Base-by-base conservation (phyloP, 37 sponge, comb jelly and placozoan species). In the Geodia barretti region DNA sequence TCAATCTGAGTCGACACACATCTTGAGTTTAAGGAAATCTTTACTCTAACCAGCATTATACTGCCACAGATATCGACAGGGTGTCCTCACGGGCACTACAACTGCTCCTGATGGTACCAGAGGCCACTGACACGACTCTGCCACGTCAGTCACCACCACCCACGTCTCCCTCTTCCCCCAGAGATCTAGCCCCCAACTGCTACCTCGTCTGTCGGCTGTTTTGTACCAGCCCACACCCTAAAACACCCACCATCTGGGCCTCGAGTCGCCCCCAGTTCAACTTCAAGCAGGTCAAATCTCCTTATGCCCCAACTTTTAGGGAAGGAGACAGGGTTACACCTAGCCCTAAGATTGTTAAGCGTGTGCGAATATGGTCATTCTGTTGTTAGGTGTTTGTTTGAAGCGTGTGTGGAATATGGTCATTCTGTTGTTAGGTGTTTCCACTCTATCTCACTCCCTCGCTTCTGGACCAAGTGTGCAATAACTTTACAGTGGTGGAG, bases 401-500 rank as follows among this genome's bases (percentile, higher is more conserved):
- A 14, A 17, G 54, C 14, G 31, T 78, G 38, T 30, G 29, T 78
- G 19, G 0, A n/a, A n/a, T n/a, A n/a, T n/a, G n/a, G n/a, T n/a
- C n/a, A n/a, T n/a, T n/a, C n/a, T n/a, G n/a, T n/a, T n/a, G n/a
- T n/a, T 58, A 87, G 89, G 41, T 72, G 1, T 79, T 69, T 41
- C 86, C 93, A 4, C 79, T 91, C 39, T 39, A 31, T 62, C 72
- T 94, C 74, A 86, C 77, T 36, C 36, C 77, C 11, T 40, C 83
- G 26, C 74, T 91, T 7, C 43, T 94, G 37, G 59, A 70, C 17
- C 62, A 89, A 34, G 37, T 96, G 58, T 78, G 83, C 31, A 88
- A 87, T 35, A 83, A 82, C 39, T 79, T 93, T 42, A 67, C 81
- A 9, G 88, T 96, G 14, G 75, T 93, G 42, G 97, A 96, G 72